phyloP scores from a whole-genome alignment of 1,140 invertebrate genomes.

The Chrysopa pallens region DNA sequence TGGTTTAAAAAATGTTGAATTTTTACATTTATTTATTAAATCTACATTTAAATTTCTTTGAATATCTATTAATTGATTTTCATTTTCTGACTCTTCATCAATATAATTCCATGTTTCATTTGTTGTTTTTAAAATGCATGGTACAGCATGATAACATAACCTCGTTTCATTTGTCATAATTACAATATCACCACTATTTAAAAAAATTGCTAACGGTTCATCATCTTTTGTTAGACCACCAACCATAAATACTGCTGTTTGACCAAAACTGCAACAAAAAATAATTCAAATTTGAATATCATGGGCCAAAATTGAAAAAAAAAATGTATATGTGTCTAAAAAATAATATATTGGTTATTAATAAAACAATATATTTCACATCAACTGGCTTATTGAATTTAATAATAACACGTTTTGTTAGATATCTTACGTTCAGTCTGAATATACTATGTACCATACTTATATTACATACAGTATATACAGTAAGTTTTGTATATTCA shows the following conservation, averaged over 20 bases:
- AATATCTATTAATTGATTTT: background rate
- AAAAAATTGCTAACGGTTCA: constrained; percentile 42
- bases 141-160: constrained; percentile 67
- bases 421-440: too few species aligned
- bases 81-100: constrained; percentile 5
- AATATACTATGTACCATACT: too few species aligned
- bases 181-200: constrained; percentile 65
- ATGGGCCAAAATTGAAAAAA: constrained; percentile 1
- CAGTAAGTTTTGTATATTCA: too few species aligned
- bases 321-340: constrained; percentile 1
- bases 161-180: constrained; percentile 63
- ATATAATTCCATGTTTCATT: constrained; percentile 27
- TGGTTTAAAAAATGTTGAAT: constrained; percentile 28
- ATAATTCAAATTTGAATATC: constrained; percentile 2
- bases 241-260: constrained; percentile 69
- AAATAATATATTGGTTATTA: background rate
- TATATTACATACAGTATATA: too few species aligned
- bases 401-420: too few species aligned
- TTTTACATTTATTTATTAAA: constrained; percentile 14
- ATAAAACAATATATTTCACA: too few species aligned
- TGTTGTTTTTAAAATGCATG: constrained; percentile 42
- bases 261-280: constrained; percentile 54
- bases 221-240: constrained; percentile 48
- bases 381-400: too few species aligned
- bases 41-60: constrained; percentile 5